A percentile compares a stretch with the other conserved stretches of the same genome.
Evolutionary conservation across 2,113 vertebrate genomes (phyloP).

Genomic region (Vombatus ursinus): DNA sequence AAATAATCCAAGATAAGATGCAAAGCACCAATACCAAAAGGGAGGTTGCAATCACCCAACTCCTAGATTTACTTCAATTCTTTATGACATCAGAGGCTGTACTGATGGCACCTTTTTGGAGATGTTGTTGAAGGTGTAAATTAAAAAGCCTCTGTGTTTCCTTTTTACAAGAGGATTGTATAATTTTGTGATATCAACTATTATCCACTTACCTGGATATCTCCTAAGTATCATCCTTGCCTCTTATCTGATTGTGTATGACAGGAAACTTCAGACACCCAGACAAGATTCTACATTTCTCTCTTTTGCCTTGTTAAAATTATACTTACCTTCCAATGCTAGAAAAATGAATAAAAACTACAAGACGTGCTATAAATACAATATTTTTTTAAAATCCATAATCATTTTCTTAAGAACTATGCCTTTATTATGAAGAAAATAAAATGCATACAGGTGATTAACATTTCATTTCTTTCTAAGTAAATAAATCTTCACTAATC

Average conservation of each 20-base stretch:
- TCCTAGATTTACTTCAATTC: not conserved
- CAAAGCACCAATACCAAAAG: not conserved
- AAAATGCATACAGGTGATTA: not conserved
- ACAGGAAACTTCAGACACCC: not conserved
- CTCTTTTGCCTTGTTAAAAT: not conserved
- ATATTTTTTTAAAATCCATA: not conserved
- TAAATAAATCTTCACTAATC: not conserved
- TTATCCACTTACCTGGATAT: not conserved
- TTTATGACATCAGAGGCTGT: not conserved
- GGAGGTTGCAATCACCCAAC: not conserved
- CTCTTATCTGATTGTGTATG: not conserved
- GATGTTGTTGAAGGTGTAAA: not conserved
- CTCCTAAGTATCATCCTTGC: not conserved
- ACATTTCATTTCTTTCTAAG: not conserved
- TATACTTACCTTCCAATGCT: not conserved
- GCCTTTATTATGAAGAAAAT: not conserved
- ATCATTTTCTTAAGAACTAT: not conserved
- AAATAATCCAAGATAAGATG: not conserved
- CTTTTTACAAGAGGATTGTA: not conserved
- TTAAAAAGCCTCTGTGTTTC: not conserved
- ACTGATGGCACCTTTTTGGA: not conserved
- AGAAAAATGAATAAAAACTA: not conserved
- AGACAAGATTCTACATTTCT: not conserved
- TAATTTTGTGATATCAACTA: not conserved
- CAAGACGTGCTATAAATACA: not conserved